These are phyloP conservation scores for Epinotia bilunana DNA, from an alignment of 2,888 invertebrate species.

Conservation along the genomic window DNA sequence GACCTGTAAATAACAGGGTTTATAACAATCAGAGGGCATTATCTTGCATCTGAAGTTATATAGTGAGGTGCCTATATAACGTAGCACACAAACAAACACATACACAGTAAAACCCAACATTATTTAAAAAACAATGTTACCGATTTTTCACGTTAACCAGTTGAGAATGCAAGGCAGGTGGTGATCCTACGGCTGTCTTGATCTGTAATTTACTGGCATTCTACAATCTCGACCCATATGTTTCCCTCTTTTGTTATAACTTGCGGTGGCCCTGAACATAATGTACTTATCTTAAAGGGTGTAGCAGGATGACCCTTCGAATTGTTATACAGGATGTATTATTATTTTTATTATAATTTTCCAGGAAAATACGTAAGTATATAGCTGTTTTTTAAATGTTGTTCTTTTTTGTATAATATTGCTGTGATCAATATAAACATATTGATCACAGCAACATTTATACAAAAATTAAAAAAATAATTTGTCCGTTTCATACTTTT, in stretches of 20 bases:
- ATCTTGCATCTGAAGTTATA: background rate
- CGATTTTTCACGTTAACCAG: background rate
- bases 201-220: constrained; percentile 23
- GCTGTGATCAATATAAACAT: too few species aligned
- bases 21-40: too few species aligned
- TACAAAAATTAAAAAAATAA: too few species aligned
- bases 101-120: background rate
- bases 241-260: constrained; percentile 26
- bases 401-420: too few species aligned
- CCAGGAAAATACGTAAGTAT: too few species aligned
- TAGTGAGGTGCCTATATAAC: background rate
- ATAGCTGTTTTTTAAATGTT: too few species aligned
- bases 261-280: background rate
- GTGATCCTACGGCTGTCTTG: background rate
- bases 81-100: background rate
- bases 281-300: background rate
- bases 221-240: constrained; percentile 17
- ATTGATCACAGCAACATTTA: too few species aligned
- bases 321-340: too few species aligned
- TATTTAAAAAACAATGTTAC: background rate
- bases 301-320: too few species aligned
- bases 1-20: too few species aligned
- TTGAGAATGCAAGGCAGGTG: constrained; percentile 12
- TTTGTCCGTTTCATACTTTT: too few species aligned
- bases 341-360: too few species aligned